Evolutionary conservation across 2,797 vertebrate genomes (phyloP).

Genomic region (Decapterus maruadsi): DNA sequence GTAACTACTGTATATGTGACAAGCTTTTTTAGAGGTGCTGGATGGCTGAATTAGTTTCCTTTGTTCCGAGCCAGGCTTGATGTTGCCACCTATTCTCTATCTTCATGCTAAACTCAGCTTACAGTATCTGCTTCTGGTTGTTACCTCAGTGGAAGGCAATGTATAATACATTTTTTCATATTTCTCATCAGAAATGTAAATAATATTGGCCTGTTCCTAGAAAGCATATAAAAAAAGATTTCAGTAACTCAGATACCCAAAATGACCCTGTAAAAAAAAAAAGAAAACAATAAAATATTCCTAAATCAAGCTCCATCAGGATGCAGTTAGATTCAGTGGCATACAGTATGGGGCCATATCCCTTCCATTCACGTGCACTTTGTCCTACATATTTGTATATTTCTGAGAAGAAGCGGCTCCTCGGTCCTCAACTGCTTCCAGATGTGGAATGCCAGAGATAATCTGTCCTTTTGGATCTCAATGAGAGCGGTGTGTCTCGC

Average conservation of each 20-base stretch:
- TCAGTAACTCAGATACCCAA: neutral
- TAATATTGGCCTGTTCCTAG: neutral
- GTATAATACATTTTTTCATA: no score
- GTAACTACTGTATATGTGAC: neutral
- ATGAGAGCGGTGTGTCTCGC: conserved; percentile 55
- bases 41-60: no score
- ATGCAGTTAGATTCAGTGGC: conserved; percentile 20
- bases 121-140: neutral
- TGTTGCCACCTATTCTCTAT: neutral
- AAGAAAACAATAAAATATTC: neutral
- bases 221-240: neutral
- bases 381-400: conserved; percentile 80
- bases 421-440: conserved; percentile 71
- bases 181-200: no score
- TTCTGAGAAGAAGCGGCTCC: conserved; percentile 68
- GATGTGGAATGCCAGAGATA: conserved; percentile 77
- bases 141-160: neutral
- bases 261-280: conserved; percentile 7
- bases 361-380: conserved; percentile 66
- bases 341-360: conserved; percentile 28
- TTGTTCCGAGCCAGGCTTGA: neutral
- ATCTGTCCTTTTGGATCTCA: conserved; percentile 69
- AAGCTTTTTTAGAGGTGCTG: neutral
- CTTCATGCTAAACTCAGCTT: neutral
- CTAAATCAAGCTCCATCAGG: conserved; percentile 6